Evolutionary conservation across 2,113 vertebrate species (phyloP), one percentile per base, ranked within the genome.

Genomic region (Nycticebus coucang): DNA sequence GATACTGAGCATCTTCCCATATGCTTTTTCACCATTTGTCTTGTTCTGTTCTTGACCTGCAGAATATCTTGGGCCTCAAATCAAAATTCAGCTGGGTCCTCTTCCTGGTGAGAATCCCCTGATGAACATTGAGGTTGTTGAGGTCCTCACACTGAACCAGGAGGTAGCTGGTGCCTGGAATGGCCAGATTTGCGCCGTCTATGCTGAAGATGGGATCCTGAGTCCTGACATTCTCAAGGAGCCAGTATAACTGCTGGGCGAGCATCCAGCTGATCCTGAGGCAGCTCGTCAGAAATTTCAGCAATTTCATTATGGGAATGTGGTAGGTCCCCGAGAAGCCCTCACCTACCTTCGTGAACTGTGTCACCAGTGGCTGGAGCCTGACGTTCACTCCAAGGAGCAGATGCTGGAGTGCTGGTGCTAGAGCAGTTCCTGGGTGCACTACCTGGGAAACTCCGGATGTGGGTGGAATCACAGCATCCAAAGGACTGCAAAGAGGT

Each of bases 351-450:
- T 97, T 17, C 93, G 45, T 2, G 66, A 94, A 69, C 93, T 97
- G 2, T 97, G 97, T 91, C 37, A 18, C 69, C 93, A 91, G 45
- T 97, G 97, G 97, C 75, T 97, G 14, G 93, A 1, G 86, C 97
- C 97, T 0, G 79, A 90, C 37, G 45, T 0, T 0, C 95, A 2
- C 74, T 97, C 97, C 77, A 97, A 96, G 82, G 97, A 96, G 5
- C 96, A 97, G 79, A 92, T 98, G 35, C n/a, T 98, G 45, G 97
- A 98, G 64, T 94, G 14, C 75, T 98, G 94, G 97, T 98, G 94
- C 93, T 98, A 11, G 97, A 98, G 64, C 97, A 96, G 71, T 97
- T 98, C 79, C 91, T 97, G 30, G 60, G 41, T 0, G 17, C 4
- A 0, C 59, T 98, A 33, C 97, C 97, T 1, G 18, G 37, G 12